Evolutionary conservation across 2,113 vertebrate species (phyloP).

Genomic region (Carassius carassius): DNA sequence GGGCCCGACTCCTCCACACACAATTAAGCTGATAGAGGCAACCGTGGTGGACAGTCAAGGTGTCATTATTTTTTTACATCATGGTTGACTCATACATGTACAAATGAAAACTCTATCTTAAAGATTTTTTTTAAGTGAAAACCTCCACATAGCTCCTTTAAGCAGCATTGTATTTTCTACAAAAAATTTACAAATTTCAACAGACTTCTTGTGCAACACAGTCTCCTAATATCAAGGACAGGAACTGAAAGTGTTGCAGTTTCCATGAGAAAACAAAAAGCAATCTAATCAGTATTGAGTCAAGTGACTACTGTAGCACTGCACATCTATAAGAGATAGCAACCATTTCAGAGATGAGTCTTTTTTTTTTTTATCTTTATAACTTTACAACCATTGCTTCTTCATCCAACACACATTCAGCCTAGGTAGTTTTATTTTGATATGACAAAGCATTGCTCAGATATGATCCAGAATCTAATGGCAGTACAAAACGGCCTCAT

Average conservation of each 20-base stretch:
- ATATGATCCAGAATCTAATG: neutral
- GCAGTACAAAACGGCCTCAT: neutral
- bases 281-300: neutral
- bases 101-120: too few relatives aligned
- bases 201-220: constrained; percentile 8
- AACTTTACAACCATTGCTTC: neutral
- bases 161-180: neutral
- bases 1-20: too few relatives aligned
- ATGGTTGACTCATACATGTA: too few relatives aligned
- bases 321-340: neutral
- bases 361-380: neutral
- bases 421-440: neutral
- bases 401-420: neutral
- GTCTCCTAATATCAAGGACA: neutral
- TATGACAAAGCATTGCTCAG: neutral
- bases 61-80: too few relatives aligned
- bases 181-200: neutral
- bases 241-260: constrained; percentile 14
- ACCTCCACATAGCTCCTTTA: too few relatives aligned
- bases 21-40: too few relatives aligned
- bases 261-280: constrained; percentile 13
- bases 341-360: neutral
- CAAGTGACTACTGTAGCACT: neutral
- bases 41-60: too few relatives aligned
- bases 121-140: too few relatives aligned